Base-by-base conservation (phyloP, 2,797 vertebrate genomes). In the Dendrocincla fuliginosa region DNA sequence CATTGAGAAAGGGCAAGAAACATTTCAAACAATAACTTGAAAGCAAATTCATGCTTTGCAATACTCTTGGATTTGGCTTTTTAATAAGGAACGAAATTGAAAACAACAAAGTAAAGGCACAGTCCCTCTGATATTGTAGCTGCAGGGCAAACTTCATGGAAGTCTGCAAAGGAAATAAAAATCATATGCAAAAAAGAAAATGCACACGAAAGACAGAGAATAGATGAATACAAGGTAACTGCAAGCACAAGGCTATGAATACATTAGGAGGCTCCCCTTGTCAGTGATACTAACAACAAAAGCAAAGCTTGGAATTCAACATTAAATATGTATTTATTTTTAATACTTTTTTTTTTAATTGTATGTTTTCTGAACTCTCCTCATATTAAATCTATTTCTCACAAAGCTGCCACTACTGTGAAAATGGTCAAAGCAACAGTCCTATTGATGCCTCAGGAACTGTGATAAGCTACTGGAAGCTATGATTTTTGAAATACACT, bases 81-180 rank as follows among this genome's bases (percentile, higher is more conserved):
- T 96, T 96, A 96, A 96, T 94, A 96, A 95, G 87, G 71, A 96
- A 81, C 5, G 47, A 96, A 97, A 96, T 91, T 91, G 95, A 95
- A 97, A 96, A 92, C 92, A 97, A 96, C 92, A 95, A 95, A 96
- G 89, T 78, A 73, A 94, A 96, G 57, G 57, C 77, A 86, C 47
- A 79, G 89, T 86, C 74, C 76, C 57, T 97, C 92, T 96, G 92
- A 96, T 97, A 97, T 90, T 93, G 76, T 85, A 94, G 96, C 96
- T 94, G 61, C 95, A 94, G 96, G 97, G 96, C 87, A 97, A 87
- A 91, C 67, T 90, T 93, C 47, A 88, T 81, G 79, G 81, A 95
- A 96, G 91, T 64, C 86, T 87, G 81, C 70, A 90, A 82, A 93
- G 90, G 93, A 96, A 97, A 96, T 89, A 95, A 82, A 95, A 87